Conservation (phyloP, 2,797 vertebrate species). For the Danio tinwini region DNA sequence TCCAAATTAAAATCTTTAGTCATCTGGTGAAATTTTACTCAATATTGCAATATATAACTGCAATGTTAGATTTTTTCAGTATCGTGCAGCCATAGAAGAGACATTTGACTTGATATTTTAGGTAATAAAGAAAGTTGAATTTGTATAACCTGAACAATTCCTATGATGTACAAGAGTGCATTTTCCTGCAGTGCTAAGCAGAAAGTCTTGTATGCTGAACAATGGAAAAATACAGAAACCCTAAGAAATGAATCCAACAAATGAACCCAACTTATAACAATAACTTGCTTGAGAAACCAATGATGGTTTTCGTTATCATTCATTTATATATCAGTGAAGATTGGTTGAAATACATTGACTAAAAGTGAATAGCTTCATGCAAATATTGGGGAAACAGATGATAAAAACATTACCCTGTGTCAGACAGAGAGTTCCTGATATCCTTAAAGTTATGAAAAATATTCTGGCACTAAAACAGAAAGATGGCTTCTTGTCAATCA, state of each 20-base stretch:
- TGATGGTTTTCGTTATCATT: neutral
- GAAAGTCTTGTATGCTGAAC: constrained; percentile 20
- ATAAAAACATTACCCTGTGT: constrained; percentile 1
- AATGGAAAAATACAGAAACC: constrained; percentile 27
- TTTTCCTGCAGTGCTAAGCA: constrained; percentile 26
- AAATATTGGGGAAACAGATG: constrained; percentile 50
- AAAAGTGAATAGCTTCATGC: constrained; percentile 14
- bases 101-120: constrained; percentile 31
- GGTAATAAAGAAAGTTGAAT: constrained; percentile 30
- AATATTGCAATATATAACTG: too few relatives aligned
- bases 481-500: constrained; percentile 39
- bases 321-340: neutral
- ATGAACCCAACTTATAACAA: constrained; percentile 10
- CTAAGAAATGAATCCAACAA: constrained; percentile 19
- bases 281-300: constrained; percentile 44
- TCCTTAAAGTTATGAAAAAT: constrained; percentile 54
- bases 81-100: neutral
- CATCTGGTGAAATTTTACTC: too few relatives aligned
- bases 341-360: neutral
- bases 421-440: constrained; percentile 17
- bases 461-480: constrained; percentile 34
- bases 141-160: constrained; percentile 32
- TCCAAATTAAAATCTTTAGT: too few relatives aligned
- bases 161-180: constrained; percentile 43
- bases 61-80: too few relatives aligned